Base-by-base conservation (phyloP, 1,140 invertebrate species). In the Drosophila mayri region DNA sequence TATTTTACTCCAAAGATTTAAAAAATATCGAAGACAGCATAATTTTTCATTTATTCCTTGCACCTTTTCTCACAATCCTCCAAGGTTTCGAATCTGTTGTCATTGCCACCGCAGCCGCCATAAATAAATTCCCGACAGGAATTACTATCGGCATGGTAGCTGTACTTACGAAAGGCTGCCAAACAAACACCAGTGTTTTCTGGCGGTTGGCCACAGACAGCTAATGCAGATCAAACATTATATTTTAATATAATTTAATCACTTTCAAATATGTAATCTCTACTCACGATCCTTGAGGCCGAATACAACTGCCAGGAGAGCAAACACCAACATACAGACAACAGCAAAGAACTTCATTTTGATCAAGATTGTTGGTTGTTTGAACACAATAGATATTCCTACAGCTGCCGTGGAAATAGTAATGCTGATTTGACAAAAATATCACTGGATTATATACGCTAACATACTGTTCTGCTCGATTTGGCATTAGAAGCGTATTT, bases 31-130 rank as follows among this genome's bases (percentile, higher is more conserved):
- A 54, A 22, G 4, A 16, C 16, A 4, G 32, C 0, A 16, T 1
- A 1, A 16, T 18, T 30, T 30, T 30, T 0, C 0, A 0, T 30
- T 61, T 81, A 88, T 44, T 88, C 54, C 54, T 72, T 68, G 76
- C 90, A 91, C 52, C 59, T 76, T 3, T 59, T 28, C 28, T 90
- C 86, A 18, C 86, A 90, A 0, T 9, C 5, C 6, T 44, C 38
- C 37, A 67, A 18, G 3, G 20, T 7, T 0, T 0, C 9, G 92
- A 98, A 99, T 73, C 95, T 95, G 92, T 99, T 98, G 30, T 94
- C 95, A 91, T 99, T 99, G 43, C 98, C 98, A 47, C 97, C 95
- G 91, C 97, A 98, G 1, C 97, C 97, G 11, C 96, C 95, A 80
- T 95, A 97, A 18, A 95, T 93, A 77, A 97, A 97, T 67, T 95